Conservation (phyloP, 2,888 invertebrate species). For the Ptilodon capucinus region DNA sequence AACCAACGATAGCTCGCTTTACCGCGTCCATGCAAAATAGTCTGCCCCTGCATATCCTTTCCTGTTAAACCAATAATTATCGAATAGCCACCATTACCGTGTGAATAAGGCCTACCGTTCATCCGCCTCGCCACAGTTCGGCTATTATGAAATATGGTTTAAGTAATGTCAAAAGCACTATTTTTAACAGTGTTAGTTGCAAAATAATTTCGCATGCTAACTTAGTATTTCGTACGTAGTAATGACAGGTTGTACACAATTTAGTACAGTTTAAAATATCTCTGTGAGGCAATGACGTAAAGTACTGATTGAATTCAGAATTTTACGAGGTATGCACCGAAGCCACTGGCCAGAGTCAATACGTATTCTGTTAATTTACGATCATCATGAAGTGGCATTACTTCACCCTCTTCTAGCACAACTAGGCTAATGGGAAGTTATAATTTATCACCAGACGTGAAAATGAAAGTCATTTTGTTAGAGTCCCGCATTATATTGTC, state of each 20-base stretch:
- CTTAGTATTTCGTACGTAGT: constrained; percentile 40
- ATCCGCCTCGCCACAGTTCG: constrained; percentile 6
- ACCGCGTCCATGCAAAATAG: too few relatives aligned
- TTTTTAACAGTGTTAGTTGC: constrained; percentile 35
- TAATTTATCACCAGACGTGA: constrained; percentile 1
- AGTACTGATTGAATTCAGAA: constrained; percentile 54
- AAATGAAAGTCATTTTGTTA: neutral
- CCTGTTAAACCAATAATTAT: too few relatives aligned
- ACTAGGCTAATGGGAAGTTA: constrained; percentile 3
- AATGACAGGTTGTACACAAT: constrained; percentile 36
- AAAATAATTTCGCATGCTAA: constrained; percentile 42
- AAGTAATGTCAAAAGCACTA: constrained; percentile 37
- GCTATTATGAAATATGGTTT: constrained; percentile 30
- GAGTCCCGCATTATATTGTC: neutral
- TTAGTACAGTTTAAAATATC: constrained; percentile 44
- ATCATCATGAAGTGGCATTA: constrained; percentile 18
- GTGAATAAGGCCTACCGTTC: too few relatives aligned
- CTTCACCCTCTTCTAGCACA: constrained; percentile 8
- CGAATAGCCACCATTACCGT: too few relatives aligned
- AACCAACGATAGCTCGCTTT: too few relatives aligned
- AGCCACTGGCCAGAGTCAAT: constrained; percentile 34
- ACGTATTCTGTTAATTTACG: constrained; percentile 37
- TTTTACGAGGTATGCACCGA: constrained; percentile 43
- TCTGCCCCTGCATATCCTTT: too few relatives aligned
- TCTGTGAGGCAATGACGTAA: constrained; percentile 46